Evolutionary conservation across 2,113 vertebrate species (phyloP).

Genomic region (Etia nguti): DNA sequence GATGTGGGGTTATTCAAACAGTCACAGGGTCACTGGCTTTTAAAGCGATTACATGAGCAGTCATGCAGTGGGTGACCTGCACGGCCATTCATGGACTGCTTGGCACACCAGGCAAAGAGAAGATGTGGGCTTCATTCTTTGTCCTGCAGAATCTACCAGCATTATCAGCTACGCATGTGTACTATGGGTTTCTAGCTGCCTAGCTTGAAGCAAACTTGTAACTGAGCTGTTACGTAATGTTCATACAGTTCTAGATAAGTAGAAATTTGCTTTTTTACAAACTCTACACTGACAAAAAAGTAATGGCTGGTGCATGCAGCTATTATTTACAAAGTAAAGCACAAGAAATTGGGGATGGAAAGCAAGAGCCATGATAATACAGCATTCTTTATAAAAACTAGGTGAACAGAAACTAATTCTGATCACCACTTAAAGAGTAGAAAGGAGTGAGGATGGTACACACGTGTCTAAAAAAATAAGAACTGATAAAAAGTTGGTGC

Average conservation of each 20-base stretch:
- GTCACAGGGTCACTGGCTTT: background rate
- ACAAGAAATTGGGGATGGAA: background rate
- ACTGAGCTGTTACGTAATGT: background rate
- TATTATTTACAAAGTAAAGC: background rate
- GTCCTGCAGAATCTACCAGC: background rate
- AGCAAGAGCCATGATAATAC: background rate
- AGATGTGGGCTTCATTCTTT: background rate
- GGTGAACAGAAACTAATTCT: background rate
- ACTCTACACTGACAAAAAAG: background rate
- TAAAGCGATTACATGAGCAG: background rate
- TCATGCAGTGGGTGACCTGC: background rate
- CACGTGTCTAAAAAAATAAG: background rate
- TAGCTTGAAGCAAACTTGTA: background rate
- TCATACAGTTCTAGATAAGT: background rate
- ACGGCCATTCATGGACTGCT: background rate
- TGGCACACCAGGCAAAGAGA: background rate
- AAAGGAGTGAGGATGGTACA: background rate
- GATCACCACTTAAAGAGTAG: background rate
- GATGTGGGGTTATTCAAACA: background rate
- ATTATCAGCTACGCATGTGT: background rate
- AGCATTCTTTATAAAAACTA: background rate
- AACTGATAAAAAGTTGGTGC: background rate
- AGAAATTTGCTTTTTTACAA: background rate
- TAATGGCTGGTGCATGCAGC: background rate
- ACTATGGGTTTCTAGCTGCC: background rate